A percentile compares a stretch with the other conserved stretches of the same genome.
Evolutionary conservation across 2,888 invertebrate species (phyloP).

Genomic region (Noctua janthe): DNA sequence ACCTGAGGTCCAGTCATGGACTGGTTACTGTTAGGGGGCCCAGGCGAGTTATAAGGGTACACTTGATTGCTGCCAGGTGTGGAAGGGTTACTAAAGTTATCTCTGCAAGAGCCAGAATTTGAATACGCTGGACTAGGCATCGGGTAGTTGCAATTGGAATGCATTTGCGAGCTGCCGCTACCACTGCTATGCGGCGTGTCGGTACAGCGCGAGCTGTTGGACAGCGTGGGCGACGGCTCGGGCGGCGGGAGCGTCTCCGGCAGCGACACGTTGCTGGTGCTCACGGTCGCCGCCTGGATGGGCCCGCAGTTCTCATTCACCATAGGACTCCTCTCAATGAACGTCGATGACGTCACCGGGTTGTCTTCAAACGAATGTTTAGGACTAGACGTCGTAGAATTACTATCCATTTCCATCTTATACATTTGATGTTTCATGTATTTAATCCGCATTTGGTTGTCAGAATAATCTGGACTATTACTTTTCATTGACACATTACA

Average conservation of each 20-base stretch:
- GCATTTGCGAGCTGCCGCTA: conserved; percentile 79
- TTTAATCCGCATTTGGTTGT: conserved; percentile 82
- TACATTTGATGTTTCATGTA: conserved; percentile 85
- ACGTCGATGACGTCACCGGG: conserved; percentile 93
- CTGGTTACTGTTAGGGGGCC: conserved; percentile 77
- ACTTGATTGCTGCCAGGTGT: conserved; percentile 80
- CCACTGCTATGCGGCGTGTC: conserved; percentile 87
- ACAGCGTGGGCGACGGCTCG: conserved; percentile 91
- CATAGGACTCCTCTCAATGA: conserved; percentile 90
- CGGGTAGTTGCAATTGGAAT: conserved; percentile 82
- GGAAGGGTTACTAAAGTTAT: conserved; percentile 83
- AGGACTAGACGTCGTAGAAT: conserved; percentile 89
- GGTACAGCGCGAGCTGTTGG: conserved; percentile 88
- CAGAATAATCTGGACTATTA: conserved; percentile 81
- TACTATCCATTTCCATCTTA: conserved; percentile 88
- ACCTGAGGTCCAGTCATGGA: conserved; percentile 84
- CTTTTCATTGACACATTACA: conserved; percentile 86
- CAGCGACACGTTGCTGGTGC: conserved; percentile 95
- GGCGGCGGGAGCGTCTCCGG: conserved; percentile 89
- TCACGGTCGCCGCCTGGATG: conserved; percentile 96
- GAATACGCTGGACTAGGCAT: conserved; percentile 89
- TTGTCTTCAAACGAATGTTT: conserved; percentile 89
- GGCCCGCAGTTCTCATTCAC: conserved; percentile 92
- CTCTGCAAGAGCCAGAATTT: conserved; percentile 83
- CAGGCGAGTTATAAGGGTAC: conserved; percentile 84